phyloP scores from a whole-genome alignment of 2,888 invertebrate species.

The Oxytorus armatus region DNA sequence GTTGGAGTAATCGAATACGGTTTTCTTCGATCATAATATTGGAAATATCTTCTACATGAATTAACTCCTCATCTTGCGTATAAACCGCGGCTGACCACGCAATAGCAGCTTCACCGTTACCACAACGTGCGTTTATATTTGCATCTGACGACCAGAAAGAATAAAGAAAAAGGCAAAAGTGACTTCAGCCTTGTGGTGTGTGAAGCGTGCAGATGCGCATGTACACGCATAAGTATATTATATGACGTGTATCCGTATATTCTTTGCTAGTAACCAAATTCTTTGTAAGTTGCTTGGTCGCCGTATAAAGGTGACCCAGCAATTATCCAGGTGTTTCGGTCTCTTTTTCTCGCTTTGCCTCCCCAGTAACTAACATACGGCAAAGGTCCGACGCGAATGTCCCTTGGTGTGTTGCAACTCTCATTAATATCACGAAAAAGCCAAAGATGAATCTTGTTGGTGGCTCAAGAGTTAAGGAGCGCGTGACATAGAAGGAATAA shows the following conservation, averaged over 20 bases:
- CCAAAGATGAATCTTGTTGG: constrained; percentile 77
- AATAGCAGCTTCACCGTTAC: too few species aligned
- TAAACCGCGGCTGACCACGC: too few species aligned
- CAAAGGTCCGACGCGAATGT: constrained; percentile 33
- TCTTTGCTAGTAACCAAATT: constrained; percentile 9
- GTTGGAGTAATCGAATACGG: too few species aligned
- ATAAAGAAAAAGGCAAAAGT: too few species aligned
- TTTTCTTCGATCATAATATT: too few species aligned
- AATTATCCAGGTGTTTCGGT: constrained; percentile 67
- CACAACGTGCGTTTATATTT: too few species aligned
- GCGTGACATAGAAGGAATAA: constrained; percentile 42
- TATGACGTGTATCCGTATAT: not conserved
- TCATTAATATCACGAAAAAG: constrained; percentile 66
- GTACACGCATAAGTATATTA: not conserved
- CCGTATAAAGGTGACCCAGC: constrained; percentile 57
- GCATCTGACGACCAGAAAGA: too few species aligned
- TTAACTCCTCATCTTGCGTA: too few species aligned
- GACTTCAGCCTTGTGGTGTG: too few species aligned
- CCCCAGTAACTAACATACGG: constrained; percentile 17
- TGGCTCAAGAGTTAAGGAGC: constrained; percentile 62
- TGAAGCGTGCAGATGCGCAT: too few species aligned
- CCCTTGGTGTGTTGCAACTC: constrained; percentile 15
- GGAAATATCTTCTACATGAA: too few species aligned
- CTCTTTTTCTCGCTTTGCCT: constrained; percentile 58
- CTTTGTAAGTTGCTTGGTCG: not conserved